Conservation (phyloP, 2,113 vertebrate species). For the Sorex fumeus region DNA sequence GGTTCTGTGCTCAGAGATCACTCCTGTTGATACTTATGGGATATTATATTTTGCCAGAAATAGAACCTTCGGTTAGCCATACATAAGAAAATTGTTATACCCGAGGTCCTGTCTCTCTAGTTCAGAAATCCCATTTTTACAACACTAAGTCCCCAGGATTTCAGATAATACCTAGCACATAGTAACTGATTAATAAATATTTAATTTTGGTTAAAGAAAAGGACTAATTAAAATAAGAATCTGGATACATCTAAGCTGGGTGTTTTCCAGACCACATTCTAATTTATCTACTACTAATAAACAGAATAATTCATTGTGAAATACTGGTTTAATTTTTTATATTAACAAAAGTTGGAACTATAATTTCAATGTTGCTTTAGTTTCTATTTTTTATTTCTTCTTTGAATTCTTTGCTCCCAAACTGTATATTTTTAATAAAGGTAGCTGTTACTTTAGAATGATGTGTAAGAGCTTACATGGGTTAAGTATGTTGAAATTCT, state of each 20-base stretch:
- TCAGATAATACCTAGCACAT: background rate
- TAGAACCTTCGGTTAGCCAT: too few species aligned
- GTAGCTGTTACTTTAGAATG: background rate
- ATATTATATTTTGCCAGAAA: too few species aligned
- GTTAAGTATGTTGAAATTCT: background rate
- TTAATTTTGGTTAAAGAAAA: conserved; percentile 5
- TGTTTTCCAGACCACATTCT: background rate
- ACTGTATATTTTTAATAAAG: background rate
- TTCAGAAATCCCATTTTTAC: too few species aligned
- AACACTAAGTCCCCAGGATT: background rate
- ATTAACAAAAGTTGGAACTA: background rate
- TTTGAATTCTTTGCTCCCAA: background rate
- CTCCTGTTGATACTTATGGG: too few species aligned
- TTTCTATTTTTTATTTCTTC: background rate
- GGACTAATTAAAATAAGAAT: background rate
- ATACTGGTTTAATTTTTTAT: conserved; percentile 17
- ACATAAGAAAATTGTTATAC: too few species aligned
- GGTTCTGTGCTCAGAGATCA: too few species aligned
- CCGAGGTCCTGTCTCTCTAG: too few species aligned
- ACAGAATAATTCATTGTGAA: background rate
- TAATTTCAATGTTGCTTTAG: background rate
- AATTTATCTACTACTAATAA: background rate
- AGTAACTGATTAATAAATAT: conserved; percentile 16
- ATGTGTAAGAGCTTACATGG: background rate
- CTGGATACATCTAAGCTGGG: background rate